Evolutionary conservation across 1,140 invertebrate genomes (phyloP).

Genomic region (Semibalanus balanoides): DNA sequence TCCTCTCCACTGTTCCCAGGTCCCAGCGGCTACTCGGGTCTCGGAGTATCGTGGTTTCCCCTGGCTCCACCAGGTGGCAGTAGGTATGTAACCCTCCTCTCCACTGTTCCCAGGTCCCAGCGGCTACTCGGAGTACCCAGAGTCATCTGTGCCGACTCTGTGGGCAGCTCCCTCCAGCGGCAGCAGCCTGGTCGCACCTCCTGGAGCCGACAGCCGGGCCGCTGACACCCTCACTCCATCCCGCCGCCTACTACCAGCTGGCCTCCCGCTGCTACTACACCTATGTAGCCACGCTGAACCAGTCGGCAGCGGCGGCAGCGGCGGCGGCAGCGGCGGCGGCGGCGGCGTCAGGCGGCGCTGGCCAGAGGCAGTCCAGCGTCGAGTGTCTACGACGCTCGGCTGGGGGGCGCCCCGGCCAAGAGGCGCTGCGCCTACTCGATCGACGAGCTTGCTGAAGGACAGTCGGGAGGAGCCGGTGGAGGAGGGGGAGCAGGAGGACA

Average conservation of each 20-base stretch:
- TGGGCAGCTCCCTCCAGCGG: not conserved
- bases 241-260: not conserved
- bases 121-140: not conserved
- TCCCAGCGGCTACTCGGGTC: not conserved
- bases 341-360: too few species aligned
- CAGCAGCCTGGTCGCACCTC: not conserved
- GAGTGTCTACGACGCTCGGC: not conserved
- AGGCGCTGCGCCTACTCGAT: not conserved
- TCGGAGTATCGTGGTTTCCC: too few species aligned
- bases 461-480: not conserved
- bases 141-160: not conserved
- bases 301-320: not conserved
- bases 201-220: not conserved
- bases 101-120: not conserved
- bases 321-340: too few species aligned
- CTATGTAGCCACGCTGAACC: not conserved
- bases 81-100: too few species aligned
- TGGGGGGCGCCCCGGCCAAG: not conserved
- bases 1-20: not conserved
- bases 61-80: too few species aligned
- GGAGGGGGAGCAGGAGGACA: too few species aligned
- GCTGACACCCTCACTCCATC: not conserved
- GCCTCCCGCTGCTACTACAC: not conserved
- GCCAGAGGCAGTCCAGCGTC: too few species aligned
- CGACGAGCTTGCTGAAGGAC: not conserved